Evolutionary conservation across 2,797 vertebrate genomes (phyloP).

Genomic region (Triplophysa yarkandensis): DNA sequence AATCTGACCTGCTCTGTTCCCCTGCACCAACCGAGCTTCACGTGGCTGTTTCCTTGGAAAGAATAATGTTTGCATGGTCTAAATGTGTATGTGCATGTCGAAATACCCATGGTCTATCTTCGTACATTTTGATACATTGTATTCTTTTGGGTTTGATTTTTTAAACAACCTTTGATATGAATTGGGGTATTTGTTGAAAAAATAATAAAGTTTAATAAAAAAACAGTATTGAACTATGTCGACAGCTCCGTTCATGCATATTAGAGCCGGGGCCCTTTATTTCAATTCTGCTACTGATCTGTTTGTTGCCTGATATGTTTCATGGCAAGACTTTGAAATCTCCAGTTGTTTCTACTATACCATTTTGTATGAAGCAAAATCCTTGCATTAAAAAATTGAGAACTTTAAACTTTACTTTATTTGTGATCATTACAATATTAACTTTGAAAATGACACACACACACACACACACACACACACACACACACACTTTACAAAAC

Average conservation of each 20-base stretch:
- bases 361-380: slow-evolving; percentile 98
- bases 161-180: slow-evolving; percentile 96
- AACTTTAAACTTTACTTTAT: slow-evolving; percentile 50
- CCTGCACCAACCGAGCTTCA: slow-evolving; percentile 81
- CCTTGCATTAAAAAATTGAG: slow-evolving; percentile 92
- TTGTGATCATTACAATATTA: neutral
- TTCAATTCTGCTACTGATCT: slow-evolving; percentile 80
- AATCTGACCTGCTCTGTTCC: slow-evolving; percentile 72
- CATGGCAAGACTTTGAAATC: slow-evolving; percentile 91
- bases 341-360: slow-evolving; percentile 94
- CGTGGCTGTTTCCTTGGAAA: slow-evolving; percentile 80
- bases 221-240: slow-evolving; percentile 75
- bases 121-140: slow-evolving; percentile 95
- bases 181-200: slow-evolving; percentile 83
- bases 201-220: slow-evolving; percentile 78
- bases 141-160: slow-evolving; percentile 86
- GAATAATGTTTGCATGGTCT: slow-evolving; percentile 91
- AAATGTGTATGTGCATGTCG: slow-evolving; percentile 83
- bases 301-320: slow-evolving; percentile 88
- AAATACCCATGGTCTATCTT: slow-evolving; percentile 78
- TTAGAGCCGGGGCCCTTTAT: slow-evolving; percentile 74
- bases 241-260: slow-evolving; percentile 75
- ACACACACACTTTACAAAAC: no score
- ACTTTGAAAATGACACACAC: no score
- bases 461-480: no score